Evolutionary conservation across 2,113 vertebrate genomes (phyloP).

Genomic region (Accipiter cooperii): DNA sequence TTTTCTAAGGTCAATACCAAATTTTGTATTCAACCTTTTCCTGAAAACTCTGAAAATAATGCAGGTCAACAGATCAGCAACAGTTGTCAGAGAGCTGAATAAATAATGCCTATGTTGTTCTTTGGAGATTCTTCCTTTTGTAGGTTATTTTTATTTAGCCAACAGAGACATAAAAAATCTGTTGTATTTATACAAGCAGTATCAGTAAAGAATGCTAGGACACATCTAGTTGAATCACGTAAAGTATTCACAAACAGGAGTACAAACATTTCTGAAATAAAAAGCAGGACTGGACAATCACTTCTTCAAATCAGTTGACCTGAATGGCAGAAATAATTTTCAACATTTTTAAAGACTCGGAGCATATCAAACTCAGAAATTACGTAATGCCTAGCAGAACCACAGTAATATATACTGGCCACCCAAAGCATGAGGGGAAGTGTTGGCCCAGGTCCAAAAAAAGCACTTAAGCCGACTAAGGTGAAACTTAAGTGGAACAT

Average conservation of each 20-base stretch:
- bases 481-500: neutral
- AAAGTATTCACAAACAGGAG: neutral
- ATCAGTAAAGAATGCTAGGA: neutral
- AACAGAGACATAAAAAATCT: neutral
- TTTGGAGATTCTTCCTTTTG: neutral
- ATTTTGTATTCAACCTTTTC: neutral
- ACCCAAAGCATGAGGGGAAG: fast-evolving
- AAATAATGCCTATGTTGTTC: neutral
- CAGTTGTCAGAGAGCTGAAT: neutral
- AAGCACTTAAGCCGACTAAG: neutral
- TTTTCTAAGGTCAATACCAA: neutral
- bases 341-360: neutral
- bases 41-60: neutral
- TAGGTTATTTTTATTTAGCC: neutral
- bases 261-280: neutral
- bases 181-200: neutral
- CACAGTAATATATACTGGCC: neutral
- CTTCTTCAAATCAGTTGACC: neutral
- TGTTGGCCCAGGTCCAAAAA: neutral
- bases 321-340: neutral
- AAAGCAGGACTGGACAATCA: neutral
- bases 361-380: neutral
- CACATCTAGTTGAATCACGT: neutral
- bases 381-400: neutral
- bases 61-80: neutral